phyloP scores from a whole-genome alignment of 2,888 invertebrate genomes.

The Synergus gifuensis region DNA sequence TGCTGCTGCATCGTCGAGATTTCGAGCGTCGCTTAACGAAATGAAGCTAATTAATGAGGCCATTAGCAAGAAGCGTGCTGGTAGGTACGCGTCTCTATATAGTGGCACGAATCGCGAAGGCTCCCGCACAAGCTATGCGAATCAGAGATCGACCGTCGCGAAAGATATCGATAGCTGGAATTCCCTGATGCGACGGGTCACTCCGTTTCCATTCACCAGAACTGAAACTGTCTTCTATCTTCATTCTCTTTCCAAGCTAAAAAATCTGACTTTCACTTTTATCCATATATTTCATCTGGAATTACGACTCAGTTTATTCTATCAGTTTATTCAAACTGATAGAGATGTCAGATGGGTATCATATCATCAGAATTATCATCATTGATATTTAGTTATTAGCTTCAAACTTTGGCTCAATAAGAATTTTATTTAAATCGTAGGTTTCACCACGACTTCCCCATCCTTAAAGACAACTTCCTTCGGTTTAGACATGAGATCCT shows the following conservation, averaged over 20 bases:
- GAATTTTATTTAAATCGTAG: neutral
- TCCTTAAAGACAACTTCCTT: constrained; percentile 64
- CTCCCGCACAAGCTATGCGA: constrained; percentile 28
- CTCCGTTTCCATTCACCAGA: constrained; percentile 23
- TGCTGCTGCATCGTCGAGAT: constrained; percentile 68
- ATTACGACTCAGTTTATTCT: neutral
- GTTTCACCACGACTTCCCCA: neutral
- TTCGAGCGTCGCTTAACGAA: constrained; percentile 68
- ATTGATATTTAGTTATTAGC: too few relatives aligned
- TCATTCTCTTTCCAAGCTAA: neutral
- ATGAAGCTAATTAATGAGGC: constrained; percentile 76
- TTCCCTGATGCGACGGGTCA: neutral
- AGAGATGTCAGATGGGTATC: too few relatives aligned
- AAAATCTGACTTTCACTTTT: neutral
- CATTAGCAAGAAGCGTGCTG: constrained; percentile 68
- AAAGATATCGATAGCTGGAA: constrained; percentile 32
- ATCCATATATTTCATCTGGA: neutral
- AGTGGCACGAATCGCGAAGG: constrained; percentile 44
- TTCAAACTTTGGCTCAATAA: neutral
- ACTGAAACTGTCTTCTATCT: neutral
- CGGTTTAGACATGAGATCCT: constrained; percentile 58
- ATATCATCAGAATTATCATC: too few relatives aligned
- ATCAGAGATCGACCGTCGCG: constrained; percentile 46
- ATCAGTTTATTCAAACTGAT: too few relatives aligned
- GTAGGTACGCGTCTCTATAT: constrained; percentile 49